phyloP scores from a whole-genome alignment of 2,797 vertebrate genomes.

The Thamnophis elegans region DNA sequence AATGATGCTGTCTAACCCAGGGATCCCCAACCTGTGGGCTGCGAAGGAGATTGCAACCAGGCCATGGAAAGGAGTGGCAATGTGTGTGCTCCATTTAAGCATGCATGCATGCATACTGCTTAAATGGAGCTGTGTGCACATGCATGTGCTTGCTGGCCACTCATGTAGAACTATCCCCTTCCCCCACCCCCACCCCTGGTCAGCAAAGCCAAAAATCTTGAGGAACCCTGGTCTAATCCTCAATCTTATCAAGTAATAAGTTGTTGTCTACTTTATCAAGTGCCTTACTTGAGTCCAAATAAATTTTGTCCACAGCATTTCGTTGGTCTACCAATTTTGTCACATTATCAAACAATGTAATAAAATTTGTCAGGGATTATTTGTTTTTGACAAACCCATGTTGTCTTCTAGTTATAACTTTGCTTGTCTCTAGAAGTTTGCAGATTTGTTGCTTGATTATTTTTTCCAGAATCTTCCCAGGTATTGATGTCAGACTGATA shows the following conservation, averaged over 20 bases:
- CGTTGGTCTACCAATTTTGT: not conserved
- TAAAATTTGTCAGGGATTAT: not conserved
- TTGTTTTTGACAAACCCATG: not conserved
- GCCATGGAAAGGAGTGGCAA: no score
- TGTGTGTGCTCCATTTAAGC: no score
- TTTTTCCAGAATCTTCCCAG: not conserved
- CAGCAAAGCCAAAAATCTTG: no score
- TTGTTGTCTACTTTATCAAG: not conserved
- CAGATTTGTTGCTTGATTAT: not conserved
- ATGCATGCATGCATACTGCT: no score
- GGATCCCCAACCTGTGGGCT: no score
- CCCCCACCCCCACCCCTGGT: accelerated
- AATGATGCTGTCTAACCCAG: not conserved
- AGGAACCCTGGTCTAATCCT: not conserved
- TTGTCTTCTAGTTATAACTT: not conserved
- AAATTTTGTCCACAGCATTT: not conserved
- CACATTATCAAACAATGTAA: not conserved
- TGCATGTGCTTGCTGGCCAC: no score
- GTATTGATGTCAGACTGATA: not conserved
- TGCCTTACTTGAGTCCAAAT: not conserved
- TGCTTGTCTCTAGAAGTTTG: not conserved
- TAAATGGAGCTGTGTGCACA: no score
- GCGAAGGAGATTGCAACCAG: no score
- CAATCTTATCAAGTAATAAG: not conserved
- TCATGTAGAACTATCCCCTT: no score